phyloP scores from a whole-genome alignment of 1,140 invertebrate species.

The Vanessa tameamea region DNA sequence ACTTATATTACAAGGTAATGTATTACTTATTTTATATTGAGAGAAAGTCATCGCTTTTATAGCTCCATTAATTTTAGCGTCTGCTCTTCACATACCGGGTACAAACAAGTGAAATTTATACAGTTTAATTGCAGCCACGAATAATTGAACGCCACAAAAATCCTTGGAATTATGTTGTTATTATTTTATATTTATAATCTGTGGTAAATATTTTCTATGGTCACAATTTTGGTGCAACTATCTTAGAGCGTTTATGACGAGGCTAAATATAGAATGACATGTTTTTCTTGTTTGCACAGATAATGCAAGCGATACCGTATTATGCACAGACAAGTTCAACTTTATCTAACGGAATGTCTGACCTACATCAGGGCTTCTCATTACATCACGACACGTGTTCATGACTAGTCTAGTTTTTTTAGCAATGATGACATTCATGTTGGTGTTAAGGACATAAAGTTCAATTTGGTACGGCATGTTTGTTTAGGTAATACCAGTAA shows the following conservation, averaged over 20 bases:
- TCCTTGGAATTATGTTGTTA: too few relatives aligned
- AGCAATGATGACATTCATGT: constrained; percentile 10
- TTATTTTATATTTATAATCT: too few relatives aligned
- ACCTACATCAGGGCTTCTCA: constrained; percentile 46
- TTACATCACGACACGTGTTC: constrained; percentile 37
- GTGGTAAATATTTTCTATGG: too few relatives aligned
- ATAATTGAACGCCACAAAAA: too few relatives aligned
- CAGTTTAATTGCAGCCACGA: too few relatives aligned
- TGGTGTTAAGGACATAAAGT: constrained; percentile 16
- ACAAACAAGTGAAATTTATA: too few relatives aligned
- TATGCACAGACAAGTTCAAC: constrained; percentile 34
- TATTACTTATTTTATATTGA: too few relatives aligned
- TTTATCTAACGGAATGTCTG: constrained; percentile 45
- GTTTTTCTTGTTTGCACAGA: constrained; percentile 19
- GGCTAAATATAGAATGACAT: constrained; percentile 7
- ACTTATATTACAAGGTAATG: too few relatives aligned
- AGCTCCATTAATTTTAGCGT: too few relatives aligned
- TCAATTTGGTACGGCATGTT: constrained; percentile 15
- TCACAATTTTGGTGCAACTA: too few relatives aligned
- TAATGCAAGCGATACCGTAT: constrained; percentile 24
- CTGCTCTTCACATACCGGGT: too few relatives aligned
- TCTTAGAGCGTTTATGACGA: neutral
- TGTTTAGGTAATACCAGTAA: constrained; percentile 28
- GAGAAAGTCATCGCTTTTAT: too few relatives aligned
- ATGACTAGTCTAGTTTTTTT: constrained; percentile 7